These are phyloP conservation scores for Brachystomella parvula DNA, from an alignment of 1,140 invertebrate genomes.

Conservation along the genomic window DNA sequence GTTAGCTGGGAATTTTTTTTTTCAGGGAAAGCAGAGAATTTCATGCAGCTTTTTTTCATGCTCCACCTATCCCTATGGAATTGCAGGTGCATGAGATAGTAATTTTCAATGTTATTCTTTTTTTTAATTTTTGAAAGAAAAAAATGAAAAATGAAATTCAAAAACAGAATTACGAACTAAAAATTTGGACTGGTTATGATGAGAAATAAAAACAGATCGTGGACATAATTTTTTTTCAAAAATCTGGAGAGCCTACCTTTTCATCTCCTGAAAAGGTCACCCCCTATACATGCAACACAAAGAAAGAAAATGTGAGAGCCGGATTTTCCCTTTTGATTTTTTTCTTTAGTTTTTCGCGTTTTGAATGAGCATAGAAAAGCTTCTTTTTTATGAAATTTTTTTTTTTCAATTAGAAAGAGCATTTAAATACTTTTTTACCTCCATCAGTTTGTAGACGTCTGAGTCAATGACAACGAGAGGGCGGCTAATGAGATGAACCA, in stretches of 20 bases:
- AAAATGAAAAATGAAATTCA: no score
- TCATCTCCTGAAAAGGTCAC: slow-evolving; percentile 4
- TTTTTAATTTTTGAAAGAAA: no score
- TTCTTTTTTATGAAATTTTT: no score
- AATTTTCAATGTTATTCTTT: not conserved
- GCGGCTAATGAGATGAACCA: slow-evolving; percentile 81
- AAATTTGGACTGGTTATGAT: not conserved
- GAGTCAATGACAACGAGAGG: slow-evolving; percentile 83
- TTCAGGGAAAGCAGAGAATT: no score
- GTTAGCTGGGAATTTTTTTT: no score
- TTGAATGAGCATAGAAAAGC: no score
- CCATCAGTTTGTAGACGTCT: slow-evolving; percentile 70
- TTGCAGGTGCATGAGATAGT: not conserved
- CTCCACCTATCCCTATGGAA: not conserved
- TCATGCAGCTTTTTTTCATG: not conserved
- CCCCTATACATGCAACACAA: slow-evolving; percentile 11
- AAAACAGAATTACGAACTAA: no score
- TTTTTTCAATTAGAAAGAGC: no score
- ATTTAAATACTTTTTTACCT: slow-evolving; percentile 49
- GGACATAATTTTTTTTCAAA: not conserved
- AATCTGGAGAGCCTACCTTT: not conserved
- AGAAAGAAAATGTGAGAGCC: not conserved
- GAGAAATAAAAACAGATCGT: not conserved
- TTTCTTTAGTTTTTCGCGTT: no score
- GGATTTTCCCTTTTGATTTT: no score